phyloP scores from a whole-genome alignment of 2,113 vertebrate species.

The Scomber scombrus region DNA sequence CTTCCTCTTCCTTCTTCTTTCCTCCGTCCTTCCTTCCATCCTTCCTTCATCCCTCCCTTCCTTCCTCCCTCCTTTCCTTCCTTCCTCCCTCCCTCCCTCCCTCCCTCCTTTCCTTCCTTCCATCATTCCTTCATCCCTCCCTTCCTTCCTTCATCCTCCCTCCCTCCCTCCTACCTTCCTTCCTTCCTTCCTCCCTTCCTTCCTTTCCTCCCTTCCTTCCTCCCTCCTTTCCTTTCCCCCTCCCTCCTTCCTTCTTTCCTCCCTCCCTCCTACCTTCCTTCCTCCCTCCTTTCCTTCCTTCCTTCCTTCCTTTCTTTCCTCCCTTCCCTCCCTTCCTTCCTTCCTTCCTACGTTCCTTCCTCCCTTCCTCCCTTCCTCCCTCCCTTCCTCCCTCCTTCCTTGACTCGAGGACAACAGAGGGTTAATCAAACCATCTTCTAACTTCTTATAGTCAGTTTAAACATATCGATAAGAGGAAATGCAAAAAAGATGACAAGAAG shows the following conservation, averaged over 20 bases:
- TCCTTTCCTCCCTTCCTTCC: too few relatives aligned
- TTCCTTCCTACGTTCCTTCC: neutral
- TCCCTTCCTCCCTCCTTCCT: too few relatives aligned
- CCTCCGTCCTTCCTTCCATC: neutral
- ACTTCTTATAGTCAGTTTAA: too few relatives aligned
- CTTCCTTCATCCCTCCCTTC: neutral
- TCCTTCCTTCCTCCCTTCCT: too few relatives aligned
- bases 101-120: neutral
- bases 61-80: neutral
- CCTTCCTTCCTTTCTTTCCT: neutral
- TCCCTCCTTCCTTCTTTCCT: neutral
- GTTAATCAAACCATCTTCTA: too few relatives aligned
- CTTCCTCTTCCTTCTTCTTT: neutral
- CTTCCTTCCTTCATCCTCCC: too few relatives aligned
- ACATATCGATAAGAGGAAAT: neutral
- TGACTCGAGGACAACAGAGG: too few relatives aligned
- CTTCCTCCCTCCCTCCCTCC: neutral
- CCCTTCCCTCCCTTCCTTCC: too few relatives aligned
- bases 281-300: neutral
- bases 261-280: neutral
- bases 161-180: too few relatives aligned
- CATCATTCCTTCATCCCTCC: neutral
- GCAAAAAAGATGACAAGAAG: too few relatives aligned
- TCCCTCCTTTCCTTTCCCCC: rapidly evolving
- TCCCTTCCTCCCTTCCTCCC: neutral